Evolutionary conservation across 2,797 vertebrate genomes (phyloP).

Genomic region (Spondyliosoma cantharus): DNA sequence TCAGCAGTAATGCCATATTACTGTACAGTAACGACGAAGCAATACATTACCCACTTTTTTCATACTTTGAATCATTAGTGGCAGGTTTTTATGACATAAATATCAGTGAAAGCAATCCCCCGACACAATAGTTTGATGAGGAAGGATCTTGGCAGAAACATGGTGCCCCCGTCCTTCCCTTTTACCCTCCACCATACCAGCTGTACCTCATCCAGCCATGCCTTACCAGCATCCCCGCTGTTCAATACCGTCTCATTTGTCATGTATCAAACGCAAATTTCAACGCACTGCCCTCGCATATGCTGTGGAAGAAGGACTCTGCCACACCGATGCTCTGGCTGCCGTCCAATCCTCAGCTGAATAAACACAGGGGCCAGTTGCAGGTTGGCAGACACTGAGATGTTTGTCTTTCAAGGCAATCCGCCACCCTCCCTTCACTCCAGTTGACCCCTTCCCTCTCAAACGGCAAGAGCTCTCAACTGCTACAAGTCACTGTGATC

Average conservation of each 20-base stretch:
- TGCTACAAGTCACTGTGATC: conserved; percentile 40
- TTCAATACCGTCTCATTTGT: conserved; percentile 91
- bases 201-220: conserved; percentile 66
- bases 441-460: conserved; percentile 59
- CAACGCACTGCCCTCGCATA: conserved; percentile 87
- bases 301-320: conserved; percentile 81
- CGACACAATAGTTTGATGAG: conserved; percentile 85
- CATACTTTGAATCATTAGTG: background rate
- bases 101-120: conserved; percentile 62
- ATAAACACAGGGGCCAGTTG: conserved; percentile 89
- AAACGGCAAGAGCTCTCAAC: conserved; percentile 51
- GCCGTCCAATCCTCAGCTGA: conserved; percentile 89
- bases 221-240: conserved; percentile 80
- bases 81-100: conserved; percentile 16
- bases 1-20: background rate
- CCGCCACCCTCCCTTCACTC: conserved; percentile 63
- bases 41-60: background rate
- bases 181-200: conserved; percentile 64
- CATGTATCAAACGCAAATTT: conserved; percentile 88
- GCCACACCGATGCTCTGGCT: conserved; percentile 88
- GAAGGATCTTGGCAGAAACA: conserved; percentile 86
- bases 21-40: background rate
- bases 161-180: conserved; percentile 81
- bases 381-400: conserved; percentile 84
- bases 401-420: conserved; percentile 81